These are phyloP conservation scores for Acronicta leporina DNA, from an alignment of 2,888 invertebrate species.

Conservation along the genomic window DNA sequence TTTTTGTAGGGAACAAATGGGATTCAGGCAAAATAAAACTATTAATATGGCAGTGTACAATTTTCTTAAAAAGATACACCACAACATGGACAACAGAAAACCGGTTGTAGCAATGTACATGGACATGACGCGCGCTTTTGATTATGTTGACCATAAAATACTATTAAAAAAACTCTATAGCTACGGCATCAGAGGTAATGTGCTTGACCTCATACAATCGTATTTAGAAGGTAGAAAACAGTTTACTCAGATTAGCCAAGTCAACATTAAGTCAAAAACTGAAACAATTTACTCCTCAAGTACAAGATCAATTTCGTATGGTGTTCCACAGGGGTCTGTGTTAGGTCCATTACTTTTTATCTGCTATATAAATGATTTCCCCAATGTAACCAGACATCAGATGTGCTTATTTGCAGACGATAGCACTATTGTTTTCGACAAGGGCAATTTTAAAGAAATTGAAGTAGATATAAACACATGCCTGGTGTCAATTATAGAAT, in stretches of 20 bases:
- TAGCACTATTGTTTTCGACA: slow-evolving; percentile 6
- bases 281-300: background rate
- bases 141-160: slow-evolving; percentile 1
- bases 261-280: background rate
- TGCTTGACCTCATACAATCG: background rate
- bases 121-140: background rate
- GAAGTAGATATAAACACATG: too few relatives aligned
- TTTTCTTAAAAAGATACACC: background rate
- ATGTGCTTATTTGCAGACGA: slow-evolving; percentile 8
- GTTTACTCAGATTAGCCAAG: too few relatives aligned
- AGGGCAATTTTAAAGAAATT: slow-evolving; percentile 3
- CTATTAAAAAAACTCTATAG: background rate
- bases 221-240: background rate
- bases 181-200: slow-evolving; percentile 1
- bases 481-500: slow-evolving; percentile 3
- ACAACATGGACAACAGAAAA: too few relatives aligned
- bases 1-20: too few relatives aligned
- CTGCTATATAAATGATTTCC: slow-evolving; percentile 6
- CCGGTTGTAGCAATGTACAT: background rate
- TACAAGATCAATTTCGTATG: background rate
- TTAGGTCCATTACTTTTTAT: background rate
- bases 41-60: background rate
- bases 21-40: background rate
- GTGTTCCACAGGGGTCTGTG: too few relatives aligned
- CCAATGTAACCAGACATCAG: slow-evolving; percentile 4